A percentile compares a stretch with the other conserved stretches of the same genome.
Evolutionary conservation across 1,140 invertebrate genomes (phyloP).

Genomic region (Polyergus mexicanus): DNA sequence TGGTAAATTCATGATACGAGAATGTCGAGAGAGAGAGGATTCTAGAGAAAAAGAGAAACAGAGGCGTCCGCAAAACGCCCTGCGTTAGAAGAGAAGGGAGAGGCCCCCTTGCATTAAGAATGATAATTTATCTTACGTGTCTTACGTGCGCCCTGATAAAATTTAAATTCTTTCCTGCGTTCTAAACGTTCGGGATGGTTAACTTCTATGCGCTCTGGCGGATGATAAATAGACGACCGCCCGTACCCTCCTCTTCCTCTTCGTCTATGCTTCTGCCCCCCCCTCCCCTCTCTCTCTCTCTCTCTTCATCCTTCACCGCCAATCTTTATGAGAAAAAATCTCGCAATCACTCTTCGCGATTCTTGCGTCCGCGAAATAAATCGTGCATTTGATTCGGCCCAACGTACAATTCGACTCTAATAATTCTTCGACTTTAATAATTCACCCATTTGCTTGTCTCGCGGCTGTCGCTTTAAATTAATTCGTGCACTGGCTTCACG

Average conservation of each 20-base stretch:
- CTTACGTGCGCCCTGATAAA: slow-evolving; percentile 62
- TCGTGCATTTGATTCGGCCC: slow-evolving; percentile 45
- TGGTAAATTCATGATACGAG: slow-evolving; percentile 44
- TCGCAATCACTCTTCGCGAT: slow-evolving; percentile 61
- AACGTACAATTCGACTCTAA: slow-evolving; percentile 44
- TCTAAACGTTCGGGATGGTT: slow-evolving; percentile 64
- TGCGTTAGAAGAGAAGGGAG: slow-evolving; percentile 8
- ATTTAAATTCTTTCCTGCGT: slow-evolving; percentile 62
- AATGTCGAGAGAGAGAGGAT: neutral
- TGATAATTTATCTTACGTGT: slow-evolving; percentile 65
- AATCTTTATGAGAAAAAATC: slow-evolving; percentile 58
- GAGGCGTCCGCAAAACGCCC: slow-evolving; percentile 2
- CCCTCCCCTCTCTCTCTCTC: neutral
- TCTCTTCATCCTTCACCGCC: slow-evolving; percentile 15
- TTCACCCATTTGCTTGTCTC: slow-evolving; percentile 52
- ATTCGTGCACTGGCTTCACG: slow-evolving; percentile 42
- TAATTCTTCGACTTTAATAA: slow-evolving; percentile 54
- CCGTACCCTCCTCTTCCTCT: neutral
- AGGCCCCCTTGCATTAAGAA: slow-evolving; percentile 53
- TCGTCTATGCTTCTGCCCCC: too few relatives aligned
- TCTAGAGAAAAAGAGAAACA: neutral
- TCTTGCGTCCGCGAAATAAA: slow-evolving; percentile 54
- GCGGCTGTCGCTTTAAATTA: slow-evolving; percentile 52
- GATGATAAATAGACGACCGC: slow-evolving; percentile 64
- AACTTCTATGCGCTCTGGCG: slow-evolving; percentile 63